Evolutionary conservation across 2,888 invertebrate genomes (phyloP).

Genomic region (Aleiodes leptofemur): DNA sequence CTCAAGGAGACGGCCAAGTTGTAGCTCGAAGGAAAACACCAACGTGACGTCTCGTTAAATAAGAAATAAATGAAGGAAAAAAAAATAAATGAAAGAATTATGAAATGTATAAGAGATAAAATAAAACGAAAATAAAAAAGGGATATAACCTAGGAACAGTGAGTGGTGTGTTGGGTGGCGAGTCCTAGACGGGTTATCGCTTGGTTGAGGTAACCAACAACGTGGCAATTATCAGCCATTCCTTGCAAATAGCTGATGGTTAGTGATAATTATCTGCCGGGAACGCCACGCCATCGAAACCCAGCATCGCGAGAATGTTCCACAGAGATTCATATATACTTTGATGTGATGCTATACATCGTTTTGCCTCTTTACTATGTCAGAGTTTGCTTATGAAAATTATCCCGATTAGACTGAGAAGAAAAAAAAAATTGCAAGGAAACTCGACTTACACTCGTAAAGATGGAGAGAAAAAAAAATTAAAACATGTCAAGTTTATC

Average conservation of each 20-base stretch:
- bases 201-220: constrained; percentile 70
- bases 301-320: constrained; percentile 60
- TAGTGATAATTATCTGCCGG: constrained; percentile 75
- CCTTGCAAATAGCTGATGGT: constrained; percentile 76
- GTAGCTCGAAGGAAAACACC: constrained; percentile 54
- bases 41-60: constrained; percentile 36
- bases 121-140: constrained; percentile 8
- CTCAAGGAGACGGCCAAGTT: constrained; percentile 49
- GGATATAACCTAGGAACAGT: constrained; percentile 39
- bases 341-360: constrained; percentile 22
- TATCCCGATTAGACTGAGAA: too few relatives aligned
- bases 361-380: neutral
- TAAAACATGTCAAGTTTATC: too few relatives aligned
- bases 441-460: too few relatives aligned
- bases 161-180: constrained; percentile 47
- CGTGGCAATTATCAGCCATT: constrained; percentile 75
- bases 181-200: constrained; percentile 72
- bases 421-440: too few relatives aligned
- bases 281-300: constrained; percentile 71
- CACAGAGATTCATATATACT: constrained; percentile 14
- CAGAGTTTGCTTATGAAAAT: too few relatives aligned
- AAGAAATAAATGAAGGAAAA: constrained; percentile 54
- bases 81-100: constrained; percentile 55
- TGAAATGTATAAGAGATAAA: constrained; percentile 30
- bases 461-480: too few relatives aligned